Conservation (phyloP, 2,113 vertebrate species). For the Casuarius casuarius region DNA sequence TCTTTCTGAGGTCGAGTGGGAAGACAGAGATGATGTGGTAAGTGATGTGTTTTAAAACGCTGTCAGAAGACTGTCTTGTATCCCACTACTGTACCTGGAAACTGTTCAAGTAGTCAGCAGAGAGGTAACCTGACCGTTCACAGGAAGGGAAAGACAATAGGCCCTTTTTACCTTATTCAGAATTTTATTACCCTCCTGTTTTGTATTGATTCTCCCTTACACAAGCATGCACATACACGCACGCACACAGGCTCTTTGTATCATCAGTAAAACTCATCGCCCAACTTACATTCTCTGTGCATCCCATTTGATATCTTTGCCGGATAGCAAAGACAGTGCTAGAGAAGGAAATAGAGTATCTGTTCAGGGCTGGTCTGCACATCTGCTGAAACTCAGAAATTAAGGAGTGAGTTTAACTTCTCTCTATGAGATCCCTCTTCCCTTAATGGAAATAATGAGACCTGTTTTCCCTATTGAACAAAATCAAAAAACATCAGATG, state of each 20-base stretch:
- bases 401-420: neutral
- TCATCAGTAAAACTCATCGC: neutral
- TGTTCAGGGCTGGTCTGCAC: neutral
- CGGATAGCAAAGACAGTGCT: neutral
- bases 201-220: neutral
- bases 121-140: neutral
- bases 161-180: neutral
- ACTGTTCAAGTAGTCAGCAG: neutral
- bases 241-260: neutral
- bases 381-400: neutral
- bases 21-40: conserved; percentile 95
- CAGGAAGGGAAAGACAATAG: neutral
- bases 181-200: neutral
- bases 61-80: neutral
- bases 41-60: conserved; percentile 47
- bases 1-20: conserved; percentile 98
- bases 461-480: neutral
- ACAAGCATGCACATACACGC: neutral
- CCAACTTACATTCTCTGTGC: neutral
- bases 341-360: neutral
- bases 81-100: neutral
- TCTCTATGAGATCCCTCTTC: neutral
- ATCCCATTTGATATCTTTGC: neutral
- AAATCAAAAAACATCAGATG: neutral
- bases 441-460: neutral